phyloP scores from a whole-genome alignment of 2,797 vertebrate genomes.

The Parambassis ranga region DNA sequence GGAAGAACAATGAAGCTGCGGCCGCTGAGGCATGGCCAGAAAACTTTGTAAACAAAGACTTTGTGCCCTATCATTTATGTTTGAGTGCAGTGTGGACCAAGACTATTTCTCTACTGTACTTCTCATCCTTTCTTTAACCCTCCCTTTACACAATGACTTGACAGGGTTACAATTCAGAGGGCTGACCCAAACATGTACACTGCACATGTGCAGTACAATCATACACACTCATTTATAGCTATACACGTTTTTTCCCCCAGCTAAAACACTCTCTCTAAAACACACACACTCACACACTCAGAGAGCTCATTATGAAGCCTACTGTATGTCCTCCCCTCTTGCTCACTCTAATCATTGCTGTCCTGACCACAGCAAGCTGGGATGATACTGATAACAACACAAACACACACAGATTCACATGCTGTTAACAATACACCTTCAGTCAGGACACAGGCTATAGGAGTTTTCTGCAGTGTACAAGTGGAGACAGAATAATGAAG shows the following conservation, averaged over 20 bases:
- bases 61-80: no score
- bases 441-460: neutral
- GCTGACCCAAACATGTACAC: no score
- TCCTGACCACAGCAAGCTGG: slow-evolving; percentile 61
- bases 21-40: no score
- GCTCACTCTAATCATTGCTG: slow-evolving; percentile 40
- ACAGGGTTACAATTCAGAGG: no score
- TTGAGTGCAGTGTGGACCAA: no score
- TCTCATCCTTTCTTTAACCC: slow-evolving; percentile 28
- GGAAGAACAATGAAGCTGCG: no score
- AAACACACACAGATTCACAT: neutral
- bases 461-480: neutral
- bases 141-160: slow-evolving; percentile 27
- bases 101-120: no score
- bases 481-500: slow-evolving; percentile 38
- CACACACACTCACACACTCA: neutral
- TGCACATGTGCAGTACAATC: neutral
- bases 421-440: neutral
- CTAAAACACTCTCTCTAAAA: no score
- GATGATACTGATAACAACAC: slow-evolving; percentile 52
- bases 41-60: no score
- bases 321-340: neutral
- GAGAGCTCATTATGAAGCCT: slow-evolving; percentile 25
- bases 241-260: no score
- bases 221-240: neutral